Conservation (phyloP, 2,797 vertebrate species). For the Heliangelus exortis region DNA sequence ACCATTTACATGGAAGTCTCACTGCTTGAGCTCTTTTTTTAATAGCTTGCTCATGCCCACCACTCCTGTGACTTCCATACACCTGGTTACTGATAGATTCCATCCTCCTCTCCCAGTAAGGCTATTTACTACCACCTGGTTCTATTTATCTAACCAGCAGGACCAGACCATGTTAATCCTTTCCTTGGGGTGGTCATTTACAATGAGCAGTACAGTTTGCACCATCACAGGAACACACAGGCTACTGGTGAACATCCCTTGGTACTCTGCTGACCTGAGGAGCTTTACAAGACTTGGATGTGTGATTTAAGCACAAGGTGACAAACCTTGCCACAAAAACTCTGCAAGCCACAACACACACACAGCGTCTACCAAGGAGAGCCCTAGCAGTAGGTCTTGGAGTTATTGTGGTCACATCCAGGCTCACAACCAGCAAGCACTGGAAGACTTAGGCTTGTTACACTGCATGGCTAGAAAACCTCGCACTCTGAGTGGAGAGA, state of each 20-base stretch:
- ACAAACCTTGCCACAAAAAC: neutral
- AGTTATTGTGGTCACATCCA: neutral
- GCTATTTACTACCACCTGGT: neutral
- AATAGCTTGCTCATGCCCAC: neutral
- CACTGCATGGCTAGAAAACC: neutral
- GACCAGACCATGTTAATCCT: neutral
- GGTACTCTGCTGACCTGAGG: neutral
- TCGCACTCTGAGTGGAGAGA: neutral
- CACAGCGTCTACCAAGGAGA: neutral
- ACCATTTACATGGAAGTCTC: neutral
- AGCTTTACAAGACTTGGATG: fast-evolving
- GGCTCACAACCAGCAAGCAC: neutral
- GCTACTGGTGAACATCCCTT: neutral
- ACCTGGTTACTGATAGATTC: neutral
- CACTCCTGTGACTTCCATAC: neutral
- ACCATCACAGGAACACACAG: neutral
- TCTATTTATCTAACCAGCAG: neutral
- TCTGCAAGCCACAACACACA: neutral
- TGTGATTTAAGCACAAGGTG: neutral
- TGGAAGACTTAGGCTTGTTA: neutral
- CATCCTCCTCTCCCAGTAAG: neutral
- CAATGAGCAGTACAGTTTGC: neutral
- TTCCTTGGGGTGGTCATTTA: neutral
- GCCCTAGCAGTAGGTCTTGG: neutral
- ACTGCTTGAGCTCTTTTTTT: neutral